These are phyloP conservation scores for Dolomedes plantarius DNA, from an alignment of 2,888 invertebrate genomes.

Conservation along the genomic window DNA sequence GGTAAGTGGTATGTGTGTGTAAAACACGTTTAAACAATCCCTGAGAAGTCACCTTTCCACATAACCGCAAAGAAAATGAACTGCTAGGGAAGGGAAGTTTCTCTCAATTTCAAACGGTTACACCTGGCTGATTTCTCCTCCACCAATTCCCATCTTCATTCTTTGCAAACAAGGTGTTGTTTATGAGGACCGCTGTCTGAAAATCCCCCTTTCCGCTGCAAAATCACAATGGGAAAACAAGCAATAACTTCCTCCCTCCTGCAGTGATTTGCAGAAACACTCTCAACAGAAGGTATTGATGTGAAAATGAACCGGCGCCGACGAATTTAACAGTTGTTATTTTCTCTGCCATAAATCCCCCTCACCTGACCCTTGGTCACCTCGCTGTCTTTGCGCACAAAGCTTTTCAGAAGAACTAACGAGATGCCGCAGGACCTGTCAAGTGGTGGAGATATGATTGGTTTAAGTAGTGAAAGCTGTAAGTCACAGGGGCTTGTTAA, in stretches of 20 bases:
- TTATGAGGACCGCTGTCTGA: background rate
- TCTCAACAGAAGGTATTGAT: background rate
- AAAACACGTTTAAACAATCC: too few species aligned
- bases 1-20: too few species aligned
- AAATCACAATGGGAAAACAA: background rate
- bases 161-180: conserved; percentile 2
- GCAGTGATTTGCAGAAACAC: background rate
- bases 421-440: background rate
- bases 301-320: background rate
- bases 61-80: too few species aligned
- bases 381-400: too few species aligned
- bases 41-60: too few species aligned
- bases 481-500: background rate
- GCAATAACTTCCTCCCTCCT: background rate
- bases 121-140: too few species aligned
- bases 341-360: background rate
- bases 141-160: background rate
- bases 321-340: background rate
- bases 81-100: too few species aligned
- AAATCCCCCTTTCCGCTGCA: background rate
- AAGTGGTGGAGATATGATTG: background rate
- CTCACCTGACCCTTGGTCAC: background rate
- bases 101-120: too few species aligned
- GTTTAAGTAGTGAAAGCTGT: background rate
- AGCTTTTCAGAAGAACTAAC: background rate